These are phyloP conservation scores for Gopherus evgoodei DNA, from an alignment of 2,113 vertebrate genomes.

Conservation along the genomic window DNA sequence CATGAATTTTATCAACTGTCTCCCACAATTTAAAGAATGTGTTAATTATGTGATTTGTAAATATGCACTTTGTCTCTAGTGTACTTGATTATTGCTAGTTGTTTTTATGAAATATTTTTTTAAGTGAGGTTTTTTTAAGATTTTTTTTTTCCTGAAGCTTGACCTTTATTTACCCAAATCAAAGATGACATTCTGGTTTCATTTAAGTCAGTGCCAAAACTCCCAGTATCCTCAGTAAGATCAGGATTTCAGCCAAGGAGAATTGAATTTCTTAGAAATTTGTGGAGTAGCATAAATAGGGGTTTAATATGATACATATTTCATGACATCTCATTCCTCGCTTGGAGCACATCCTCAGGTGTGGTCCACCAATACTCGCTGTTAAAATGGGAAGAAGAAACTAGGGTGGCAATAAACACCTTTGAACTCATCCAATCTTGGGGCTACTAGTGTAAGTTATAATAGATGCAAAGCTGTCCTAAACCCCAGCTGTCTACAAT, in stretches of 20 bases:
- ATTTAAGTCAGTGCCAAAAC: neutral
- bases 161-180: neutral
- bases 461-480: neutral
- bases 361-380: neutral
- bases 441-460: neutral
- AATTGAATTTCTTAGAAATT: neutral
- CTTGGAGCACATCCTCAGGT: neutral
- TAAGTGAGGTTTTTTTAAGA: neutral
- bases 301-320: neutral
- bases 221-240: neutral
- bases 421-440: neutral
- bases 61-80: neutral
- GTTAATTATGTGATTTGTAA: slow-evolving; percentile 22
- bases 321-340: neutral
- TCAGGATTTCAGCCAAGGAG: neutral
- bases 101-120: neutral
- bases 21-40: slow-evolving; percentile 1
- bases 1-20: neutral
- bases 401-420: neutral
- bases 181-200: neutral
- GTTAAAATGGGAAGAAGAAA: neutral
- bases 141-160: neutral
- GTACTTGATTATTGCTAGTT: neutral
- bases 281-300: neutral
- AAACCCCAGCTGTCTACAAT: neutral